Percentiles rank a stretch among this genome's conserved stretches.
Evolutionary conservation across 2,113 vertebrate genomes (phyloP).

Genomic region (Daubentonia madagascariensis): DNA sequence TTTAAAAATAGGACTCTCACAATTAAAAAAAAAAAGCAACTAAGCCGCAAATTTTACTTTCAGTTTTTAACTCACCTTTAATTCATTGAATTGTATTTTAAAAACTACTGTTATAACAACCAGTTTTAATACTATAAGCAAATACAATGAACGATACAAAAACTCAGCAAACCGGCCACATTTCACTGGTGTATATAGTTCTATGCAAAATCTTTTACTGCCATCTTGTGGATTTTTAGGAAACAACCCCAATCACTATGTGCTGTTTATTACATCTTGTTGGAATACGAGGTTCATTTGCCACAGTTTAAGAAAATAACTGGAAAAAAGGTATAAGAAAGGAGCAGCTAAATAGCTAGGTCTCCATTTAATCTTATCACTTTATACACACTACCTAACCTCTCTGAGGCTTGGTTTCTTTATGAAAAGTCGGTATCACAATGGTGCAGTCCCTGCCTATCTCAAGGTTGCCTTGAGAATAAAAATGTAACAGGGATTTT

Average conservation of each 20-base stretch:
- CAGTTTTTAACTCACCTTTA: not conserved
- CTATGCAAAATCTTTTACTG: slow-evolving; percentile 44
- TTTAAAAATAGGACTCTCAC: not conserved
- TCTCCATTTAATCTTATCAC: not conserved
- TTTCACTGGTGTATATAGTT: fast-evolving
- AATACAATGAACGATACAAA: not conserved
- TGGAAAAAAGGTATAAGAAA: not conserved
- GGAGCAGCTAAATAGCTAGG: not conserved
- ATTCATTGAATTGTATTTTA: not conserved
- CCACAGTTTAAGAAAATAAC: not conserved
- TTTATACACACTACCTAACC: not conserved
- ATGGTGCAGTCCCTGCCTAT: not conserved
- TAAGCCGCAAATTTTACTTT: not conserved
- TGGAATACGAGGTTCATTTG: not conserved
- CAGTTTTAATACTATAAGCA: not conserved
- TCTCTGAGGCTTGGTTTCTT: not conserved
- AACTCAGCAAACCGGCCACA: not conserved
- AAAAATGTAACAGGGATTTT: no score
- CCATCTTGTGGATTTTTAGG: slow-evolving; percentile 74
- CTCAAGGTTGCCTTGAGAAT: not conserved
- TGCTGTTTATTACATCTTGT: not conserved
- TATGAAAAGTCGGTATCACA: not conserved
- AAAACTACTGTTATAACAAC: not conserved
- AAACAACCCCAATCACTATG: not conserved
- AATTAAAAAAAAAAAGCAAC: not conserved